phyloP scores from a whole-genome alignment of 2,113 vertebrate genomes.

The Campylomormyrus numenius region DNA sequence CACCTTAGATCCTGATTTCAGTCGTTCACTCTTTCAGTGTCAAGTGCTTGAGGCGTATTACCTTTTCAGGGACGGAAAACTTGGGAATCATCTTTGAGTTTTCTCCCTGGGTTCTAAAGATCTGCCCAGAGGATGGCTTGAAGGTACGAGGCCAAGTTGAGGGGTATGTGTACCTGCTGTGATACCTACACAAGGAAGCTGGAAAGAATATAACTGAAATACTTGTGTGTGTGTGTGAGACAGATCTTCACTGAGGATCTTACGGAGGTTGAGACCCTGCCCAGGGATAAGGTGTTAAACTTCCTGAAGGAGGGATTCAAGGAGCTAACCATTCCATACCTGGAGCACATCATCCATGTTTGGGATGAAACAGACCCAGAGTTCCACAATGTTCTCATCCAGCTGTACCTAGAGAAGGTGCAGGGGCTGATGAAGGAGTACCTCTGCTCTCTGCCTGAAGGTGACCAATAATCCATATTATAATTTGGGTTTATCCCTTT shows the following conservation, averaged over 20 bases:
- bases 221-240: constrained; percentile 5
- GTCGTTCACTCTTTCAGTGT: not conserved
- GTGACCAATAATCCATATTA: constrained; percentile 42
- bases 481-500: not conserved
- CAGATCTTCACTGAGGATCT: constrained; percentile 98
- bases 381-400: constrained; percentile 92
- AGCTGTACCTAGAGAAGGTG: constrained; percentile 90
- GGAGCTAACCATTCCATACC: constrained; percentile 83
- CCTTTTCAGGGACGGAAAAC: constrained; percentile 77
- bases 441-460: constrained; percentile 76
- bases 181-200: not conserved
- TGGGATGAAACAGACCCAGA: constrained; percentile 82
- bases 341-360: constrained; percentile 85
- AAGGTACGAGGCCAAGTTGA: constrained; percentile 61
- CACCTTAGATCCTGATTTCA: not conserved
- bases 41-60: not conserved
- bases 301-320: constrained; percentile 90
- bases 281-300: constrained; percentile 76
- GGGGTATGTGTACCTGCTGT: not conserved
- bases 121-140: constrained; percentile 86
- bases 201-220: not conserved
- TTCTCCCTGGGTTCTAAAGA: constrained; percentile 90
- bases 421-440: constrained; percentile 93
- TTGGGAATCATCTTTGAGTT: constrained; percentile 90
- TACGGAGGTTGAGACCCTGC: constrained; percentile 85